Base-by-base conservation (phyloP, 2,888 invertebrate genomes). In the Anthophora plumipes region DNA sequence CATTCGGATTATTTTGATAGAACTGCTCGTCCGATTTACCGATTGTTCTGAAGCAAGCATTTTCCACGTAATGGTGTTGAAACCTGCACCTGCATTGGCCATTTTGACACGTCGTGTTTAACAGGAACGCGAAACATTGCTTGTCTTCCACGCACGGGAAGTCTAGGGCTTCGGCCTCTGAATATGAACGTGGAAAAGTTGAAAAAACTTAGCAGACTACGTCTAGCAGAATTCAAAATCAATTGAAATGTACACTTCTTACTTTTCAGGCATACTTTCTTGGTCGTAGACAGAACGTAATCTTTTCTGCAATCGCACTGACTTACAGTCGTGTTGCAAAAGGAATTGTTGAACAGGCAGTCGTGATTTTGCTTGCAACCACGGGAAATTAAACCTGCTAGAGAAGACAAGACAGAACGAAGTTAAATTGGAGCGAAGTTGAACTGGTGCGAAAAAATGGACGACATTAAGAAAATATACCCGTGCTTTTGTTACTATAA, bases 1-100 rank as follows among this genome's bases (percentile, higher is more conserved):
- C 4, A 12, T 17, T 6, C 17, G 12, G 7, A 31, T 54, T 25
- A 7, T 22, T 5, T 25, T 54, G 12, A 22, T 25, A 25, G 12
- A 12, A 14, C 12, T 22, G 3, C 20, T n/a, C 20, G 17, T 5
- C 11, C 2, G 5, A 46, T 20, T 55, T 68, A 91, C 91, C 85
- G 12, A 71, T 52, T 2, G 25, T 81, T 59, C 75, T 80, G 83
- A 81, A 86, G 55, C 91, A 91, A 12, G 46, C 54, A 22, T 80
- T 69, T 14, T 64, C 50, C 0, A 11, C 43, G 41, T 67, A 60
- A 61, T 89, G 87, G 60, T 88, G 90, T 20, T 88, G 91, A 0
- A 75, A 7, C 17, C 75, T 52, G 66, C 92, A 93, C 8, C 73
- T 71, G 68, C 92, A 93, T 43, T 81, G 81, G 0, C 82, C 77